Evolutionary conservation across 2,888 invertebrate genomes (phyloP).

Genomic region (Mythimna albipuncta): DNA sequence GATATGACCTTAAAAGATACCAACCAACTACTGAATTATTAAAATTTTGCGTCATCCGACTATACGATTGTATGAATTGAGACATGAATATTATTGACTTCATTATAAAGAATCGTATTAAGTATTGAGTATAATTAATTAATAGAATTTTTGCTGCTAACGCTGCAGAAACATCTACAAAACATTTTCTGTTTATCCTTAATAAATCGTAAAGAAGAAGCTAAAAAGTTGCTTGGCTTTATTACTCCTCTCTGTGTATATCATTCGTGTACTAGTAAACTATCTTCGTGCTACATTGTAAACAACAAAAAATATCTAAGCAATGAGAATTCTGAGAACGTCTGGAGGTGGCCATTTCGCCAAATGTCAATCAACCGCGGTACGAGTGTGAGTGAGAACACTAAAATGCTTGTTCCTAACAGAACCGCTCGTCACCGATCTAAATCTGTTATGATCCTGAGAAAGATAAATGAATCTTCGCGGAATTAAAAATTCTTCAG

Average conservation of each 20-base stretch:
- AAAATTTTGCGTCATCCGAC: constrained; percentile 11
- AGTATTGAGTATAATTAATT: no score
- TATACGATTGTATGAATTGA: constrained; percentile 22
- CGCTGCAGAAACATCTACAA: not conserved
- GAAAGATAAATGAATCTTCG: constrained; percentile 77
- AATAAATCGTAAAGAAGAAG: constrained; percentile 3
- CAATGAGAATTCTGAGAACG: constrained; percentile 67
- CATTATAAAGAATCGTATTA: no score
- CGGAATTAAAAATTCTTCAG: constrained; percentile 71
- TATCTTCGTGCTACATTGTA: constrained; percentile 56
- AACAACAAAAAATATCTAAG: constrained; percentile 57
- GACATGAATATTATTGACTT: constrained; percentile 28
- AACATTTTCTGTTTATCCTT: not conserved
- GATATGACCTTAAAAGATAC: constrained; percentile 49
- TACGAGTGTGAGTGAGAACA: constrained; percentile 75
- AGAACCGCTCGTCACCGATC: constrained; percentile 56
- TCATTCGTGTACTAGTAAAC: constrained; percentile 6
- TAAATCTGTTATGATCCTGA: constrained; percentile 72
- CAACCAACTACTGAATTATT: constrained; percentile 17
- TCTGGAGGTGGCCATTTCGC: constrained; percentile 67
- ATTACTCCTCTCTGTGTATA: constrained; percentile 25
- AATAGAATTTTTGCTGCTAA: not conserved
- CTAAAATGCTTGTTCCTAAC: constrained; percentile 71
- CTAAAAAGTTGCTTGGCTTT: constrained; percentile 26
- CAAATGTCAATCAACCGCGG: constrained; percentile 72